A percentile compares a stretch with the other conserved stretches of the same genome.
Conservation (phyloP, 2,888 invertebrate species). For the Tinea pellionella region DNA sequence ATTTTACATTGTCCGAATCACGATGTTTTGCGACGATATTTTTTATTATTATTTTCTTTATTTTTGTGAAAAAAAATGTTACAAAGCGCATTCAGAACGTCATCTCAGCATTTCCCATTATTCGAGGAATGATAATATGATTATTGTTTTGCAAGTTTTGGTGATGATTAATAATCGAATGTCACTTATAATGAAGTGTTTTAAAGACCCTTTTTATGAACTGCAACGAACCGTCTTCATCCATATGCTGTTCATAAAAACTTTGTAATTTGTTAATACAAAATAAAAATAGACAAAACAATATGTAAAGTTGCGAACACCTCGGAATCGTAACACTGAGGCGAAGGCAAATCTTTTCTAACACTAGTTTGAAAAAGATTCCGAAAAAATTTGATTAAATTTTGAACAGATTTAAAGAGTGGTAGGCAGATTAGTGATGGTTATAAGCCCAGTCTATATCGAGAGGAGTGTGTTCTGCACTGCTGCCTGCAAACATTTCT, state of each 20-base stretch:
- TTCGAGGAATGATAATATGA: conserved; percentile 40
- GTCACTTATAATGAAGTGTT: conserved; percentile 62
- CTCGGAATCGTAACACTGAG: no score
- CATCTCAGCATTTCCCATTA: conserved; percentile 28
- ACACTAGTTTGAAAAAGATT: no score
- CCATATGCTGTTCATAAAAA: conserved; percentile 6
- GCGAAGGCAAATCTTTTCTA: no score
- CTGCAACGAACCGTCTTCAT: not conserved
- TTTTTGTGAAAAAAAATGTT: conserved; percentile 29
- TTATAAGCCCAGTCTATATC: no score
- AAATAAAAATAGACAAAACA: not conserved
- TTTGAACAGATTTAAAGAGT: no score
- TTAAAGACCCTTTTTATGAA: conserved; percentile 20
- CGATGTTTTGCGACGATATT: conserved; percentile 51
- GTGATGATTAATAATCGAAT: conserved; percentile 58
- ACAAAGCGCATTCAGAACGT: conserved; percentile 49
- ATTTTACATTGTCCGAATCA: conserved; percentile 63
- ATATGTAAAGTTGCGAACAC: not conserved
- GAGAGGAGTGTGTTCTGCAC: no score
- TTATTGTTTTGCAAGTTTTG: conserved; percentile 63
- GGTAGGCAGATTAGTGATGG: no score
- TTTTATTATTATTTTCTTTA: conserved; percentile 23
- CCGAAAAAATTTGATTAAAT: no score
- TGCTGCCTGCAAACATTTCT: no score
- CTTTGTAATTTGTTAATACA: not conserved